A percentile compares a stretch with the other conserved stretches of the same genome.
These are phyloP conservation scores for Carcinoscorpius rotundicauda DNA, from an alignment of 1,140 invertebrate genomes.

Conservation along the genomic window DNA sequence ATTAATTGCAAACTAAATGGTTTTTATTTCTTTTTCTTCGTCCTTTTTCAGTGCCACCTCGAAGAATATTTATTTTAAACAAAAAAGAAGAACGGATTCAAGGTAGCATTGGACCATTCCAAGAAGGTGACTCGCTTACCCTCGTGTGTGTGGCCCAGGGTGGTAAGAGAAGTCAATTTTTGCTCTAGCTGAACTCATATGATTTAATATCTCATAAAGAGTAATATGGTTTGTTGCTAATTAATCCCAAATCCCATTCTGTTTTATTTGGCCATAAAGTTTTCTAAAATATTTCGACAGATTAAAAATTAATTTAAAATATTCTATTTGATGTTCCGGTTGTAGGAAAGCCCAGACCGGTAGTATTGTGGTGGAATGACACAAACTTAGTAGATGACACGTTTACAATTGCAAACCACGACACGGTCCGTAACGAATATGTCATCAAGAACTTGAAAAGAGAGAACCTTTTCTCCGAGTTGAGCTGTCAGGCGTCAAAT, in stretches of 20 bases:
- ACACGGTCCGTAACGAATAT: slow-evolving; percentile 60
- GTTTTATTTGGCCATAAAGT: too few species aligned
- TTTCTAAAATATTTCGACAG: too few species aligned
- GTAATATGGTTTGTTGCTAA: too few species aligned
- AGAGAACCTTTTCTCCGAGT: slow-evolving; percentile 49
- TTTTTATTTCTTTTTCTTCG: neutral
- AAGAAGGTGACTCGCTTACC: slow-evolving; percentile 67
- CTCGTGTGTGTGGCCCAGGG: slow-evolving; percentile 75
- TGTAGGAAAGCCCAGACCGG: slow-evolving; percentile 57
- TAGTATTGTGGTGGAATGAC: slow-evolving; percentile 71
- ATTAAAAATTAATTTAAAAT: too few species aligned
- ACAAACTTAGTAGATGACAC: slow-evolving; percentile 68
- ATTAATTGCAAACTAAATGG: too few species aligned
- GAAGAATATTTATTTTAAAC: slow-evolving; percentile 71
- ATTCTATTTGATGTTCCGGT: slow-evolving; percentile 1
- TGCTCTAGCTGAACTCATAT: too few species aligned
- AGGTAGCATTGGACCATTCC: slow-evolving; percentile 67
- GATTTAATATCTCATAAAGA: too few species aligned
- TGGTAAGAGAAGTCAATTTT: slow-evolving; percentile 45
- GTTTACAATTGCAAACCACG: slow-evolving; percentile 51
- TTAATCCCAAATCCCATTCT: too few species aligned
- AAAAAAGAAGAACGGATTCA: slow-evolving; percentile 60
- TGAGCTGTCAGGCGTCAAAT: slow-evolving; percentile 62
- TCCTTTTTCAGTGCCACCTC: slow-evolving; percentile 56
- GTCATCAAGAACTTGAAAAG: slow-evolving; percentile 49